Conservation (phyloP, 2,113 vertebrate species). For the Gymnarchus niloticus region DNA sequence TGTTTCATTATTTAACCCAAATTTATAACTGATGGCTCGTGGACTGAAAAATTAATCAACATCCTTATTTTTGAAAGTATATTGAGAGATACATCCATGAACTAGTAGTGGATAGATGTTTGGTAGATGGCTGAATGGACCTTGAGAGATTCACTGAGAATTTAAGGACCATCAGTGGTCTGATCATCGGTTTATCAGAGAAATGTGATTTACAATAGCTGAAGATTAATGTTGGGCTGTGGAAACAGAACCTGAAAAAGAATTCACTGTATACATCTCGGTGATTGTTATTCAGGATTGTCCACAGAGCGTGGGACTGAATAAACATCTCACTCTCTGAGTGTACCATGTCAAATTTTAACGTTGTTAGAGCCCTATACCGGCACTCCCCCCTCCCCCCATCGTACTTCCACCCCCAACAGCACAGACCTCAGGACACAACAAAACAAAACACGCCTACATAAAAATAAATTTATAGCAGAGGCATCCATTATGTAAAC, state of each 20-base stretch:
- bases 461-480: not conserved
- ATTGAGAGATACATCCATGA: not conserved
- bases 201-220: not conserved
- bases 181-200: not conserved
- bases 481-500: not conserved
- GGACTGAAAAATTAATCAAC: not conserved
- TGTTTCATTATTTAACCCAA: not conserved
- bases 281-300: not conserved
- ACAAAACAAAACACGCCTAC: not conserved
- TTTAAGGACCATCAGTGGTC: not conserved
- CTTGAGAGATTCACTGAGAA: not conserved
- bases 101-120: not conserved
- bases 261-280: not conserved
- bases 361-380: not conserved
- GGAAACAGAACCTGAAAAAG: not conserved
- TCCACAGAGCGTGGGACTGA: not conserved
- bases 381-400: not conserved
- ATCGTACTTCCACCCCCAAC: not conserved
- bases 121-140: not conserved
- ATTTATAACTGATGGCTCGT: not conserved
- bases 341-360: not conserved
- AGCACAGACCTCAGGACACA: not conserved
- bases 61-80: not conserved
- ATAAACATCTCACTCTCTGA: not conserved
- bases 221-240: not conserved